These are phyloP conservation scores for Poecilus cupreus DNA, from an alignment of 2,888 invertebrate species.

Conservation along the genomic window DNA sequence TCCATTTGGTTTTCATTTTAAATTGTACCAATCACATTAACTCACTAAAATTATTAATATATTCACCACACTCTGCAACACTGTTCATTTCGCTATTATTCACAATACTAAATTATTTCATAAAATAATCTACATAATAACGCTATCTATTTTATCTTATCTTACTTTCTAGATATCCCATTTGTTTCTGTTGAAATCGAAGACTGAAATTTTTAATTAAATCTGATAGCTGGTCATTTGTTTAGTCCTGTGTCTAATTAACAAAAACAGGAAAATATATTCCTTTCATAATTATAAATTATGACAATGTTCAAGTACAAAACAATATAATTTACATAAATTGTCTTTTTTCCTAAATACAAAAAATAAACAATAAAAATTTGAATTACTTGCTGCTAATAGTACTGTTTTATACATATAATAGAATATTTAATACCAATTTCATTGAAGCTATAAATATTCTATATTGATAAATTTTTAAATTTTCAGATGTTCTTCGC, in stretches of 20 bases:
- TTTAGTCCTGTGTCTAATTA: background rate
- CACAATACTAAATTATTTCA: constrained; percentile 3
- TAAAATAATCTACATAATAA: background rate
- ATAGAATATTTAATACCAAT: no score
- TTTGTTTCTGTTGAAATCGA: background rate
- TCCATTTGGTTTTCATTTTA: constrained; percentile 35
- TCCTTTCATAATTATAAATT: background rate
- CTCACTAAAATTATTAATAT: background rate
- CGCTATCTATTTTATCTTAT: constrained; percentile 21
- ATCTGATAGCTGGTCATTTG: background rate
- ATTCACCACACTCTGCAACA: background rate
- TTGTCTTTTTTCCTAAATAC: no score
- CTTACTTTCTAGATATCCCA: background rate
- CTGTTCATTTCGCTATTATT: constrained; percentile 3
- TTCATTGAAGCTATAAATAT: background rate
- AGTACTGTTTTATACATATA: no score
- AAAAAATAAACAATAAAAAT: no score
- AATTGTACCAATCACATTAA: background rate
- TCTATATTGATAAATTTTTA: background rate
- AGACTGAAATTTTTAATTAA: constrained; percentile 7
- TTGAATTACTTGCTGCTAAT: no score
- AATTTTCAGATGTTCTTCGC: background rate
- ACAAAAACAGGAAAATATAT: background rate
- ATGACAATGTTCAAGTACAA: background rate
- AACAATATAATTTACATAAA: background rate